Conservation (phyloP, 2,113 vertebrate species). For the Australoheros scitulus region DNA sequence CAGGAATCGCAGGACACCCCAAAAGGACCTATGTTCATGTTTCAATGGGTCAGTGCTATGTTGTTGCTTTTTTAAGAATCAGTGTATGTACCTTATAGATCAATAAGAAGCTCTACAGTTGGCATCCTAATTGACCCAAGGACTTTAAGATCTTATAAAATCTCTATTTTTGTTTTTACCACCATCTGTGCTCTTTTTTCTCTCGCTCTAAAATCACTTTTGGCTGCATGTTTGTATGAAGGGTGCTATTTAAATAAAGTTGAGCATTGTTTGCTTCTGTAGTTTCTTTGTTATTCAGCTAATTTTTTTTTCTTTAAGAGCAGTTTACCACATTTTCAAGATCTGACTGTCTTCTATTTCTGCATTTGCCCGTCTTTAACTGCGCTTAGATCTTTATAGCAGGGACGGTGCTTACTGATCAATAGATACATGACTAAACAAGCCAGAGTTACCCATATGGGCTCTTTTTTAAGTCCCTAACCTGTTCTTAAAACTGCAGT, state of each 20-base stretch:
- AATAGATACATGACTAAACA: no score
- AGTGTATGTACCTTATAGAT: neutral
- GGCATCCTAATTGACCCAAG: neutral
- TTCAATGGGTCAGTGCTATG: neutral
- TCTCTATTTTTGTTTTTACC: neutral
- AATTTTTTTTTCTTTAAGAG: neutral
- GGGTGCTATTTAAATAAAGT: neutral
- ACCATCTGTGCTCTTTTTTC: neutral
- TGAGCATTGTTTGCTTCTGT: neutral
- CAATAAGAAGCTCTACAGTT: neutral
- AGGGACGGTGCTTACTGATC: neutral
- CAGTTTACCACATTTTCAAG: neutral
- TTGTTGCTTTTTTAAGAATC: neutral
- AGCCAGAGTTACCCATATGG: neutral
- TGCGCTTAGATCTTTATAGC: neutral
- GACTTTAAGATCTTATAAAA: neutral
- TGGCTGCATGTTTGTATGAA: neutral
- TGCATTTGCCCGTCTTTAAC: neutral
- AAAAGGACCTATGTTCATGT: neutral
- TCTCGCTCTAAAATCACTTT: neutral
- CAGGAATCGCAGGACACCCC: neutral
- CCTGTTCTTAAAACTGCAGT: neutral
- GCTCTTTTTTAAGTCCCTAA: neutral
- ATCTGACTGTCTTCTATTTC: neutral
- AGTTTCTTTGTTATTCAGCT: neutral